Conservation (phyloP, 2,888 invertebrate species). For the Chalcis sispes region DNA sequence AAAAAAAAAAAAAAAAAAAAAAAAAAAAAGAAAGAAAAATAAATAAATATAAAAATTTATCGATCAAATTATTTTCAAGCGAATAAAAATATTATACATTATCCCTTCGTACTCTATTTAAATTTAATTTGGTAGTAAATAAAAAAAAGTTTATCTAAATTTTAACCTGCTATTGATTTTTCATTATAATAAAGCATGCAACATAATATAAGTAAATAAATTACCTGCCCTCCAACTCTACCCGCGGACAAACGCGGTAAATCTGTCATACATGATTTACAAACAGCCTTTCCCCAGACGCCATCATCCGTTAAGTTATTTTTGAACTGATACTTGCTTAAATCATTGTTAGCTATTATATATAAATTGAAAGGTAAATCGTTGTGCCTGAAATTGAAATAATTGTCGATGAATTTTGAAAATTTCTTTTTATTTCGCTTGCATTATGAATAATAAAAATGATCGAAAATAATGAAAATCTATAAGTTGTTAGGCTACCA, state of each 20-base stretch:
- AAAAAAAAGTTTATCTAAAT: too few relatives aligned
- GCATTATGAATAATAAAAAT: too few relatives aligned
- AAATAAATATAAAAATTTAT: too few relatives aligned
- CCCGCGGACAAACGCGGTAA: conserved; percentile 77
- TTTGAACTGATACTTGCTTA: conserved; percentile 74
- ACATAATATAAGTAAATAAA: conserved; percentile 24
- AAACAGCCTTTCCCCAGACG: conserved; percentile 72
- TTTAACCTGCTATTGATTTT: too few relatives aligned
- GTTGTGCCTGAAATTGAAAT: conserved; percentile 76
- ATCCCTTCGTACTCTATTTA: background rate
- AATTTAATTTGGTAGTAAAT: too few relatives aligned
- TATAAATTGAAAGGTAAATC: conserved; percentile 77
- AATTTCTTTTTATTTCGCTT: too few relatives aligned
- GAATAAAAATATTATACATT: background rate
- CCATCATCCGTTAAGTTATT: conserved; percentile 72
- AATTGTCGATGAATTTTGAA: background rate
- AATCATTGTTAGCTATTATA: conserved; percentile 71
- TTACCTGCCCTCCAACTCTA: conserved; percentile 79
- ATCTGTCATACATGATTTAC: conserved; percentile 77
- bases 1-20: too few relatives aligned
- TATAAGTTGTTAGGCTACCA: background rate
- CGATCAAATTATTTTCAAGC: too few relatives aligned
- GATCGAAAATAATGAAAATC: background rate
- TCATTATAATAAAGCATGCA: too few relatives aligned
- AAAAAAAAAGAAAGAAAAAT: too few relatives aligned